A percentile compares a stretch with the other conserved stretches of the same genome.
These are phyloP conservation scores for Brachionus plicatilis DNA, from an alignment of 1,140 invertebrate species.

Conservation along the genomic window DNA sequence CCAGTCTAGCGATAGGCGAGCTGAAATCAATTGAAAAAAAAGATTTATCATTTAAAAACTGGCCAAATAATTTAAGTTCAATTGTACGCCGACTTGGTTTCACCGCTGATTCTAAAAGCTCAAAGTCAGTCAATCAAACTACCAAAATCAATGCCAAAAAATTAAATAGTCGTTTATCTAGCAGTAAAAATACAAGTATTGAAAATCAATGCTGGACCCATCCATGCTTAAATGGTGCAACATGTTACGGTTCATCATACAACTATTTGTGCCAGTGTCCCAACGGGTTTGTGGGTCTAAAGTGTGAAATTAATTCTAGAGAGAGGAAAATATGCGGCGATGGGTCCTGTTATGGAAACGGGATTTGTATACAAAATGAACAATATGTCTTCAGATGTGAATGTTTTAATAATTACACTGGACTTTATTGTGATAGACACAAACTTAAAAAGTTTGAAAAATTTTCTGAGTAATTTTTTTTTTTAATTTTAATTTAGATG, in stretches of 20 bases:
- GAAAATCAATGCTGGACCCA: constrained; percentile 30
- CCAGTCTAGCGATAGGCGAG: neutral
- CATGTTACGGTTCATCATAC: neutral
- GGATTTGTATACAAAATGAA: neutral
- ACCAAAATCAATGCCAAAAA: neutral
- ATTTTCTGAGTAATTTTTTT: constrained; percentile 14
- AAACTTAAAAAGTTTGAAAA: neutral
- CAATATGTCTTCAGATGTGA: neutral
- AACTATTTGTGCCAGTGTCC: constrained; percentile 25
- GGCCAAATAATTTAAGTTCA: neutral
- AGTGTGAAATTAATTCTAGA: constrained; percentile 18
- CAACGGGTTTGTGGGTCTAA: neutral
- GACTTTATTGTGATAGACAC: neutral
- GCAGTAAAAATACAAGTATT: neutral
- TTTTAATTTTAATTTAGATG: neutral
- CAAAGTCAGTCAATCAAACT: neutral
- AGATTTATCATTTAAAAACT: neutral
- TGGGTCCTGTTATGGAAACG: constrained; percentile 20
- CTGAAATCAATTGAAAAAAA: neutral
- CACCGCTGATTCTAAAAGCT: neutral
- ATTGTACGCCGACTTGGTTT: neutral
- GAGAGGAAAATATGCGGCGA: neutral
- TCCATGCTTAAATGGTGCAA: constrained; percentile 38
- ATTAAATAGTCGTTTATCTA: neutral
- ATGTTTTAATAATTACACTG: neutral